Conservation (phyloP, 2,888 invertebrate species). For the Monopis laevigella region DNA sequence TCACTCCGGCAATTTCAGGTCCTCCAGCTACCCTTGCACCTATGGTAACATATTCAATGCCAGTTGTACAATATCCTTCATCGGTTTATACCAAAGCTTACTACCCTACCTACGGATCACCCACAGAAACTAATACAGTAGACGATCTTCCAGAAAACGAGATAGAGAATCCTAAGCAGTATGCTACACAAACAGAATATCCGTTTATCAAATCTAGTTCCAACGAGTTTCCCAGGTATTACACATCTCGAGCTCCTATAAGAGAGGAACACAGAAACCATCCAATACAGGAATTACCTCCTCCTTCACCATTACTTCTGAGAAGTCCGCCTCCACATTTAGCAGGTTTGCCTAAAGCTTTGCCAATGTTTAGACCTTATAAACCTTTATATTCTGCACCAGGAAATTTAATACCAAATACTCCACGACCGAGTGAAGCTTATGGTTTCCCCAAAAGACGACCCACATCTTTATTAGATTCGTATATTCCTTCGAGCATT, state of each 20-base stretch:
- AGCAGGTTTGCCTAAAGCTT: slow-evolving; percentile 45
- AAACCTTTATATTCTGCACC: slow-evolving; percentile 42
- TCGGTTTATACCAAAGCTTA: slow-evolving; percentile 34
- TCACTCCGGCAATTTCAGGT: slow-evolving; percentile 20
- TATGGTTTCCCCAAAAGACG: slow-evolving; percentile 36
- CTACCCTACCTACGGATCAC: slow-evolving; percentile 31
- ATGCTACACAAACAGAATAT: slow-evolving; percentile 32
- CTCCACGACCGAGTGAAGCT: slow-evolving; percentile 32
- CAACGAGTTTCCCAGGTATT: slow-evolving; percentile 38
- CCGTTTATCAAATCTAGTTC: slow-evolving; percentile 28
- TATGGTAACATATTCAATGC: slow-evolving; percentile 39
- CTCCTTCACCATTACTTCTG: slow-evolving; percentile 41
- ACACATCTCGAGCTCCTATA: slow-evolving; percentile 37
- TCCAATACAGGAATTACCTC: slow-evolving; percentile 38
- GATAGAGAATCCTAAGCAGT: slow-evolving; percentile 34
- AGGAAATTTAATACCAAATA: slow-evolving; percentile 25
- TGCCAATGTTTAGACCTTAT: slow-evolving; percentile 45
- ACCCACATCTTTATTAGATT: slow-evolving; percentile 65
- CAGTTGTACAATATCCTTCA: slow-evolving; percentile 38
- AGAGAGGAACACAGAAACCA: slow-evolving; percentile 37
- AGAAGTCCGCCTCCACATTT: slow-evolving; percentile 41
- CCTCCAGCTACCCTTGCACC: slow-evolving; percentile 35
- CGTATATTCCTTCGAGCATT: slow-evolving; percentile 68
- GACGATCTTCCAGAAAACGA: slow-evolving; percentile 35
- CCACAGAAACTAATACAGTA: slow-evolving; percentile 34